Base-by-base conservation (phyloP, 2,888 invertebrate genomes). In the Nebria brevicollis region DNA sequence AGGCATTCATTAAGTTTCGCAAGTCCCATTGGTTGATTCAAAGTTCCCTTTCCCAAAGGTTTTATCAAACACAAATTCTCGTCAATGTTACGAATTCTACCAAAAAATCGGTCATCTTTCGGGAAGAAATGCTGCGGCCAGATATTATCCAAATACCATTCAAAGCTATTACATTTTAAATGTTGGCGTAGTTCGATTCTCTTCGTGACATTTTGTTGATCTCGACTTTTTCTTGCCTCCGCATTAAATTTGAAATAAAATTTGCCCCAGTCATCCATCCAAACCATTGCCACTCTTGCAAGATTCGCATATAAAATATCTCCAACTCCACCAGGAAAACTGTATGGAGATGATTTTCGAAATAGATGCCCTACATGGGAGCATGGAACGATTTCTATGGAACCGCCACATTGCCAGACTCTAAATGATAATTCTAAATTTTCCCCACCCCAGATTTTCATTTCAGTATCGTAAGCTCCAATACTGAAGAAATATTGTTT, bases 61-160 rank as follows among this genome's bases (percentile, higher is more conserved):
- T 92, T 92, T 86, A 93, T 92, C 8, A 95, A 87, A 86, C 95
- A 95, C 85, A 91, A 84, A 82, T 89, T 84, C 79, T 85, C 83
- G 20, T 88, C 87, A 25, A 90, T 86, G 86, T 94, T 89, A 86
- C 86, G 84, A 42, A 97, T 97, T 90, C 95, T 94, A 64, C 98
- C 99, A 87, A 99, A 97, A 90, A 97, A 96, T 83, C 96, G 91
- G 84, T 95, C 94, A 0, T 94, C 92, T 42, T 93, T 94, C 0
- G 99, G 99, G 86, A 99, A 95, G 88, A 98, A 99, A 87, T 99
- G 95, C 87, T 98, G 96, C 0, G 98, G 98, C 97, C 98, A 99
- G 34, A 99, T 93, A 86, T 96, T 96, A 78, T 96, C 94, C 84
- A 99, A 90, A 88, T 98, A 99, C 98, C 98, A 98, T 77, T 93